These are phyloP conservation scores for Halcyon leucocephala DNA, from an alignment of 2,797 vertebrate genomes.

Conservation along the genomic window DNA sequence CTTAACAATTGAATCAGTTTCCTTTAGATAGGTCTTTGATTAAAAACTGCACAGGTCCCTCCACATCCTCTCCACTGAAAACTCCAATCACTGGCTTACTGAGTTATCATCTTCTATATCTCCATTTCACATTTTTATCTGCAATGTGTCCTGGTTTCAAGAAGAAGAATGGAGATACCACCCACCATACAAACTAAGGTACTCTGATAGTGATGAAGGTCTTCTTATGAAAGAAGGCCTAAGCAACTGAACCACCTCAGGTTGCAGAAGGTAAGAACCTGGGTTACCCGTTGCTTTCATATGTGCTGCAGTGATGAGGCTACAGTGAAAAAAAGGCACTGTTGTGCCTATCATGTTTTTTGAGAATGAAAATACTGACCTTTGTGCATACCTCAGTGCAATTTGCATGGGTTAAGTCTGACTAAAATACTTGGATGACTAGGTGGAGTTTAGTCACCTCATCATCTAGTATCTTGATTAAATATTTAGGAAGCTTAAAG, in stretches of 20 bases:
- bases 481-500: background rate
- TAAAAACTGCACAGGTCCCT: background rate
- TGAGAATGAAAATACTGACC: background rate
- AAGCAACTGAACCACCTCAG: background rate
- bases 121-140: background rate
- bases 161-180: background rate
- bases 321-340: background rate
- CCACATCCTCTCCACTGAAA: background rate
- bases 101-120: background rate
- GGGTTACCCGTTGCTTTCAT: background rate
- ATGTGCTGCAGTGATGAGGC: background rate
- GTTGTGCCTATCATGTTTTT: background rate
- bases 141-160: background rate
- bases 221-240: background rate
- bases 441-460: background rate
- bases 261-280: background rate
- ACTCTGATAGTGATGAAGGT: background rate
- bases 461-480: background rate
- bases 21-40: background rate
- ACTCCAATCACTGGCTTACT: background rate
- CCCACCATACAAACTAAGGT: background rate
- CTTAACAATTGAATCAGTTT: background rate
- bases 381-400: background rate
- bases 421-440: background rate
- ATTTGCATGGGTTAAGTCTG: background rate